Evolutionary conservation across 2,888 invertebrate genomes (phyloP).

Genomic region (Cheiracanthium punctorium): DNA sequence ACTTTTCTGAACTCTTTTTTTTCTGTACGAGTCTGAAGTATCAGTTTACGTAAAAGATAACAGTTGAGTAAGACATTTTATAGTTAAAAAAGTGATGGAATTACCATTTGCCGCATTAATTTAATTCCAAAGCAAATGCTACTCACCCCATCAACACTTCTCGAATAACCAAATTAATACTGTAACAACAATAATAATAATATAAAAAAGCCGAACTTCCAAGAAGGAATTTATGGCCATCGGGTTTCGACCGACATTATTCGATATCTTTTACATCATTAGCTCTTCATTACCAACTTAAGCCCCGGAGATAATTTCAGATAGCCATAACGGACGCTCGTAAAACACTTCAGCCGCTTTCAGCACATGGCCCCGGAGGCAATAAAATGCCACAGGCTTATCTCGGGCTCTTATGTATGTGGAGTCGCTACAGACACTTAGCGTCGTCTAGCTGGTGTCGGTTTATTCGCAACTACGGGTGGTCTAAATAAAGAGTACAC

Average conservation of each 20-base stretch:
- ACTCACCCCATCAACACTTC: background rate
- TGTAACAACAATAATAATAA: background rate
- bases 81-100: no score
- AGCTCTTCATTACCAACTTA: constrained; percentile 58
- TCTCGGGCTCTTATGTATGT: constrained; percentile 26
- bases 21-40: no score
- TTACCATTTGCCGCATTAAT: no score
- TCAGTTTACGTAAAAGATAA: no score
- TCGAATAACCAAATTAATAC: no score
- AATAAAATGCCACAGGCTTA: constrained; percentile 46
- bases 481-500: background rate
- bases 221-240: constrained; percentile 38
- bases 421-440: constrained; percentile 1
- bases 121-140: background rate
- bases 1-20: no score
- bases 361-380: constrained; percentile 55
- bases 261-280: constrained; percentile 54
- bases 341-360: constrained; percentile 19
- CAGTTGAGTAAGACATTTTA: no score
- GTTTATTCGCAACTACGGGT: constrained; percentile 1
- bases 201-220: background rate
- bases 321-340: constrained; percentile 37
- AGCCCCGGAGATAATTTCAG: constrained; percentile 51
- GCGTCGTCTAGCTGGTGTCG: background rate
- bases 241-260: constrained; percentile 48